Percentiles rank a stretch among this genome's conserved stretches.
These are phyloP conservation scores for Alcedo quadribrachys DNA, from an alignment of 2,797 vertebrate species.

Conservation along the genomic window DNA sequence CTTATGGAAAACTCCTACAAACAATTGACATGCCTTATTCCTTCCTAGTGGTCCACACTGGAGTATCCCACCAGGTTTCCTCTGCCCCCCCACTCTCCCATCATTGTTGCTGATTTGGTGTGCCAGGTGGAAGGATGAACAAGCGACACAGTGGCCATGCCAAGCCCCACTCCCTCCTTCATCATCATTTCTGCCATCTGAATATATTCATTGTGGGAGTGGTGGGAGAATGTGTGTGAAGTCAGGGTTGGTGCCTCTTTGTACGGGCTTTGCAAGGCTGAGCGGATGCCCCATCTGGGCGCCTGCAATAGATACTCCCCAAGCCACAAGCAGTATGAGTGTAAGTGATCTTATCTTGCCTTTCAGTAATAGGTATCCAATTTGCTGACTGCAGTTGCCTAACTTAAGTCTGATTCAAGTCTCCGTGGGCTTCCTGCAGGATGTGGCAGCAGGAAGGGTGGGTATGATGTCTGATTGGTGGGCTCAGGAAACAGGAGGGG, in stretches of 20 bases:
- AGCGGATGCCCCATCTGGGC: background rate
- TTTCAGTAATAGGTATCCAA: slow-evolving; percentile 1
- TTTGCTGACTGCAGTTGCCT: slow-evolving; percentile 19
- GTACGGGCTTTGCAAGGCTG: slow-evolving; percentile 12
- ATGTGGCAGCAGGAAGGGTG: background rate
- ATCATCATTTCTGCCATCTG: background rate
- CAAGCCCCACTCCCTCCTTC: background rate
- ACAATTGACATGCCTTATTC: background rate
- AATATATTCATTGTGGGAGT: background rate
- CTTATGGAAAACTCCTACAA: background rate
- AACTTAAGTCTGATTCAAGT: slow-evolving; percentile 47
- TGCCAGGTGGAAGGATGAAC: background rate
- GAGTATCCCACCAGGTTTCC: background rate
- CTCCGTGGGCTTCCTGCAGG: slow-evolving; percentile 3
- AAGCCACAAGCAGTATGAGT: slow-evolving; percentile 13
- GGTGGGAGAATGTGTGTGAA: slow-evolving; percentile 9
- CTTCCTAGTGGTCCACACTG: background rate
- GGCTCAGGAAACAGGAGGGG: background rate
- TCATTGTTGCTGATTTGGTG: fast-evolving
- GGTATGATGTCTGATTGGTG: background rate
- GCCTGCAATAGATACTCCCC: background rate
- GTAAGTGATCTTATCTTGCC: slow-evolving; percentile 48
- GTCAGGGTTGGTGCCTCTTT: background rate
- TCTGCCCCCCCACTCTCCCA: background rate
- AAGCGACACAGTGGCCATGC: fast-evolving